phyloP scores from a whole-genome alignment of 2,113 vertebrate species.

The Sardina pilchardus region DNA sequence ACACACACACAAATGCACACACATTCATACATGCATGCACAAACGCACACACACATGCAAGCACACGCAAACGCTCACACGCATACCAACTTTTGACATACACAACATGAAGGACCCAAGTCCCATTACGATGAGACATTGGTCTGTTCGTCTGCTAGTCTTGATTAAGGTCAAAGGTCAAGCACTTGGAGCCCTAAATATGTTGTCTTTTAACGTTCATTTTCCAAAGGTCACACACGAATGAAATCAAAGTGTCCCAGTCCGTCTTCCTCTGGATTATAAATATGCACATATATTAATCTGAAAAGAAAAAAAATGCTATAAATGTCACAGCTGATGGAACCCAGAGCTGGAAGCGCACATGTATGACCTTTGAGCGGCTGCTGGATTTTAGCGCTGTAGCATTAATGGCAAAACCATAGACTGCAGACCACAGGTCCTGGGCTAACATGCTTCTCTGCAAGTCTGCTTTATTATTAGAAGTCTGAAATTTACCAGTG shows the following conservation, averaged over 20 bases:
- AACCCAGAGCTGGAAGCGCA: slow-evolving; percentile 63
- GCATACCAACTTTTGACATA: slow-evolving; percentile 10
- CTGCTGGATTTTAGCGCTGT: slow-evolving; percentile 49
- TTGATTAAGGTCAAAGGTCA: slow-evolving; percentile 69
- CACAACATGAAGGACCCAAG: slow-evolving; percentile 12
- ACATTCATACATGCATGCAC: slow-evolving; percentile 26
- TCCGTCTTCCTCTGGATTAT: slow-evolving; percentile 56
- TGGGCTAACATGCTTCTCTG: slow-evolving; percentile 7
- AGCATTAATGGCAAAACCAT: slow-evolving; percentile 50
- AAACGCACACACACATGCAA: not conserved
- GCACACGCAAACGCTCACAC: slow-evolving; percentile 30
- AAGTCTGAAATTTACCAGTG: slow-evolving; percentile 3
- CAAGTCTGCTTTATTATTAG: slow-evolving; percentile 20
- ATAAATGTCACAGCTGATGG: slow-evolving; percentile 67
- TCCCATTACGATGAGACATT: slow-evolving; percentile 49
- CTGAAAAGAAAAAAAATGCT: slow-evolving; percentile 55
- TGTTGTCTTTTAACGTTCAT: slow-evolving; percentile 57
- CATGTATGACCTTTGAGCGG: slow-evolving; percentile 57
- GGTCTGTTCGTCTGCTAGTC: slow-evolving; percentile 37
- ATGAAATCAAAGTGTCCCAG: slow-evolving; percentile 63
- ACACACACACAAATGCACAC: slow-evolving; percentile 24
- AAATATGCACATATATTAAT: slow-evolving; percentile 68
- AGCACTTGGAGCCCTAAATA: slow-evolving; percentile 58
- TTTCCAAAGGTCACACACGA: slow-evolving; percentile 60
- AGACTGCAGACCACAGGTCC: slow-evolving; percentile 45